Percentiles rank a stretch among this genome's conserved stretches.
phyloP scores from a whole-genome alignment of 2,113 vertebrate species.

The Hyla sarda region DNA sequence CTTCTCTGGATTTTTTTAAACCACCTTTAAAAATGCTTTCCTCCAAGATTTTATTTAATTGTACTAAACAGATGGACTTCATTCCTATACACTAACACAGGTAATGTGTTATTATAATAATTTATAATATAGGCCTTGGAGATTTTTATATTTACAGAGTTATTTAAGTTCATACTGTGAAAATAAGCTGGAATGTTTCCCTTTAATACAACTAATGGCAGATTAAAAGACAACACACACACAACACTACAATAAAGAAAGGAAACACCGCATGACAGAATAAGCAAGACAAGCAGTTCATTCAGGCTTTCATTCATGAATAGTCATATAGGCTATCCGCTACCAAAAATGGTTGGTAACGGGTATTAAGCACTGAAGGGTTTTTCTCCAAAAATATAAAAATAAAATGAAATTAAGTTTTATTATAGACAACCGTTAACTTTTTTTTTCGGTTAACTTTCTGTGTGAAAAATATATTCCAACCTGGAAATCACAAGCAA shows the following conservation, averaged over 20 bases:
- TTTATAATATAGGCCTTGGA: background rate
- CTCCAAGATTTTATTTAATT: no score
- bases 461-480: background rate
- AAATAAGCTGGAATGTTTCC: constrained; percentile 76
- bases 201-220: constrained; percentile 77
- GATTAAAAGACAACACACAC: constrained; percentile 69
- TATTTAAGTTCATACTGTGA: no score
- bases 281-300: constrained; percentile 67
- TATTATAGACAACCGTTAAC: background rate
- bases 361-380: background rate
- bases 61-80: no score
- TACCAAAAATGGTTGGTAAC: background rate
- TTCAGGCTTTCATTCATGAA: constrained; percentile 84
- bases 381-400: background rate
- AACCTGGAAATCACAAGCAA: background rate
- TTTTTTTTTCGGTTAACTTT: background rate
- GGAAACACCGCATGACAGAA: constrained; percentile 77
- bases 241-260: constrained; percentile 60
- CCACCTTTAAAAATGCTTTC: no score
- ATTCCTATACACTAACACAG: no score
- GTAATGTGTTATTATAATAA: no score
- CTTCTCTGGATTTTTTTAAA: no score
- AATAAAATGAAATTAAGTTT: background rate
- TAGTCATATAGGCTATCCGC: background rate
- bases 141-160: background rate